Conservation (phyloP, 2,888 invertebrate genomes). For the Scaptomyza caliginosa region DNA sequence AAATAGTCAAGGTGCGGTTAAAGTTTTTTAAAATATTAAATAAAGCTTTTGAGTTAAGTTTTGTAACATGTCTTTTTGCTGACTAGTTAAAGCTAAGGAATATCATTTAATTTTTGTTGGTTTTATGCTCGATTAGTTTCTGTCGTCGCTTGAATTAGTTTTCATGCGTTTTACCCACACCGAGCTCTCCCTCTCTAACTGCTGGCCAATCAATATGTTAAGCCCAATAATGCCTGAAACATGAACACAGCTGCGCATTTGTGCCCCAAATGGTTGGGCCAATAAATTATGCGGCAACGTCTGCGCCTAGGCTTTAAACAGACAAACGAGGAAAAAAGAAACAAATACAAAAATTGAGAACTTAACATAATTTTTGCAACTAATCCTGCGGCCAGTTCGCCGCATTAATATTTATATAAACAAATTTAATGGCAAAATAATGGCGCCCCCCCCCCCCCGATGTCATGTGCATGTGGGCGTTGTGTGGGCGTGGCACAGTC, state of each 20-base stretch:
- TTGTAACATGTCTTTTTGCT: not conserved
- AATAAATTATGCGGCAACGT: constrained; percentile 68
- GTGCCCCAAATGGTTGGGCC: constrained; percentile 36
- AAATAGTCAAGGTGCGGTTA: no score
- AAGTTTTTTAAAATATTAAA: no score
- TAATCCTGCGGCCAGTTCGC: constrained; percentile 65
- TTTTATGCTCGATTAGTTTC: constrained; percentile 19
- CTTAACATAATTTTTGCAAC: constrained; percentile 75
- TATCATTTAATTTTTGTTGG: not conserved
- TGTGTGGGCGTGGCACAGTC: constrained; percentile 20
- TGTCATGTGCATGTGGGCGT: not conserved
- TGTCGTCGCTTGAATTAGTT: constrained; percentile 38
- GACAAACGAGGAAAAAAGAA: constrained; percentile 4
- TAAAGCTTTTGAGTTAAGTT: no score
- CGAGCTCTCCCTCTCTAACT: not conserved
- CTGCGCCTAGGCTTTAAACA: constrained; percentile 51
- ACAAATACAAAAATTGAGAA: constrained; percentile 33
- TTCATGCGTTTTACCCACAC: constrained; percentile 17
- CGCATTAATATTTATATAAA: constrained; percentile 76
- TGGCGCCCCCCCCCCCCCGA: constrained; percentile 30
- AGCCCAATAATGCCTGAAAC: constrained; percentile 56
- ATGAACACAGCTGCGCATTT: constrained; percentile 59
- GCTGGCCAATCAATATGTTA: constrained; percentile 67
- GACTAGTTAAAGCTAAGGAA: not conserved
- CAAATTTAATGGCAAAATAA: constrained; percentile 75